phyloP scores from a whole-genome alignment of 2,113 vertebrate genomes.

The Oryzias melastigma region DNA sequence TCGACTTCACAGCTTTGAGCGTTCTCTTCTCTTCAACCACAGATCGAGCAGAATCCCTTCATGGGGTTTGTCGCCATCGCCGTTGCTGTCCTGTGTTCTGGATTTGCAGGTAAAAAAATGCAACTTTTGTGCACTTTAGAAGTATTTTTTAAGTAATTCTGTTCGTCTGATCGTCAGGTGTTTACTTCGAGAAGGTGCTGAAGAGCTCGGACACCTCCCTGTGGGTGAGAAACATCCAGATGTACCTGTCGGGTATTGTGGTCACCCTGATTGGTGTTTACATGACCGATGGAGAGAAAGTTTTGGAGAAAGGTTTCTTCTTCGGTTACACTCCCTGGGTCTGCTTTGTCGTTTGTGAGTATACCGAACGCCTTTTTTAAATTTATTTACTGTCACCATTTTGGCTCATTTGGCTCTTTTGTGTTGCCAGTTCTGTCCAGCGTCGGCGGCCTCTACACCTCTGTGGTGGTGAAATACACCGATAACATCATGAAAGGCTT shows the following conservation, averaged over 20 bases:
- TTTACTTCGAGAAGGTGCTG: conserved; percentile 98
- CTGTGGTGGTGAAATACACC: conserved; percentile 95
- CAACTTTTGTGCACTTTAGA: background rate
- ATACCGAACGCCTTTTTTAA: background rate
- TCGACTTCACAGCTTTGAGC: background rate
- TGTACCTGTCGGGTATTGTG: conserved; percentile 93
- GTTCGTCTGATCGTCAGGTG: conserved; percentile 73
- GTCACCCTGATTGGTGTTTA: conserved; percentile 86
- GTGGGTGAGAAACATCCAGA: conserved; percentile 98
- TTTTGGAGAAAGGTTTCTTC: conserved; percentile 94
- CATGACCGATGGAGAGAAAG: conserved; percentile 81
- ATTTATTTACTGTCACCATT: background rate
- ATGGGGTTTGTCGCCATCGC: conserved; percentile 88
- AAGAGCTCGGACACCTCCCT: conserved; percentile 97
- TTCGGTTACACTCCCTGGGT: conserved; percentile 91
- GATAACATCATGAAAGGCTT: conserved; percentile 99
- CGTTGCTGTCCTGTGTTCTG: conserved; percentile 92
- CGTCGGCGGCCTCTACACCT: conserved; percentile 94
- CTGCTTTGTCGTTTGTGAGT: conserved; percentile 93
- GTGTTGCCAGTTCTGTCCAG: conserved; percentile 85
- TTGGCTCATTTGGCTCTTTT: background rate
- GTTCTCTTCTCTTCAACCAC: conserved; percentile 5
- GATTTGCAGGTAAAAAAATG: conserved; percentile 89
- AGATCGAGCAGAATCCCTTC: conserved; percentile 91
- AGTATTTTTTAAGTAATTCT: too few relatives aligned